Percentiles rank a stretch among this genome's conserved stretches.
Conservation (phyloP, 2,888 invertebrate genomes). For the Cataglyphis albicans region DNA sequence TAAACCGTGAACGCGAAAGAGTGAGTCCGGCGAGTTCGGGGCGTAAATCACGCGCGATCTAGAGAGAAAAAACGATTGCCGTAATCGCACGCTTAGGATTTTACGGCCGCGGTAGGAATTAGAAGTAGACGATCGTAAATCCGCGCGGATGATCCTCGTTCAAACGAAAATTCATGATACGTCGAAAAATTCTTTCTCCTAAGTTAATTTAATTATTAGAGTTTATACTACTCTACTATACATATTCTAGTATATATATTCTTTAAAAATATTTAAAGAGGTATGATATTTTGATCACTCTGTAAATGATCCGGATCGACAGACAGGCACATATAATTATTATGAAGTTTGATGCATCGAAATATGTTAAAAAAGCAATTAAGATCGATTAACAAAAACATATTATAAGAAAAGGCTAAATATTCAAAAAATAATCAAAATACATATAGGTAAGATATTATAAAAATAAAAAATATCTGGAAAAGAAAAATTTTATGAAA, state of each 20-base stretch:
- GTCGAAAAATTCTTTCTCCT: not conserved
- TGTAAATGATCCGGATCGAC: not conserved
- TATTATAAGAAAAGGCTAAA: not conserved
- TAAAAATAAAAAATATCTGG: not conserved
- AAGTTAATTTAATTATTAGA: not conserved
- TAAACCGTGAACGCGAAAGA: conserved; percentile 53
- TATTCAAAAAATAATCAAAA: not conserved
- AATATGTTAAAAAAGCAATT: not conserved
- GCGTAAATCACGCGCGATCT: conserved; percentile 63
- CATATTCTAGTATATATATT: not conserved
- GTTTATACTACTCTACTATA: not conserved
- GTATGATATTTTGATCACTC: not conserved
- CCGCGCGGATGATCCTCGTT: not conserved
- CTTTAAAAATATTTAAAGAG: not conserved
- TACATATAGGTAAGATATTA: not conserved
- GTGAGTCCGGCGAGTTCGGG: conserved; percentile 14
- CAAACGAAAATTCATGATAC: conserved; percentile 1
- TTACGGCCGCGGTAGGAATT: conserved; percentile 35
- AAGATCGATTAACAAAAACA: not conserved
- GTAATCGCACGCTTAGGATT: conserved; percentile 42
- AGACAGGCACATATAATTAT: not conserved
- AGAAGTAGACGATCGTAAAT: conserved; percentile 39
- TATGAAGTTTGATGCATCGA: not conserved
- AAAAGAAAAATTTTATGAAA: not conserved
- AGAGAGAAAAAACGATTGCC: conserved; percentile 11